Evolutionary conservation across 2,113 vertebrate genomes (phyloP).

Genomic region (Globicephala melas): DNA sequence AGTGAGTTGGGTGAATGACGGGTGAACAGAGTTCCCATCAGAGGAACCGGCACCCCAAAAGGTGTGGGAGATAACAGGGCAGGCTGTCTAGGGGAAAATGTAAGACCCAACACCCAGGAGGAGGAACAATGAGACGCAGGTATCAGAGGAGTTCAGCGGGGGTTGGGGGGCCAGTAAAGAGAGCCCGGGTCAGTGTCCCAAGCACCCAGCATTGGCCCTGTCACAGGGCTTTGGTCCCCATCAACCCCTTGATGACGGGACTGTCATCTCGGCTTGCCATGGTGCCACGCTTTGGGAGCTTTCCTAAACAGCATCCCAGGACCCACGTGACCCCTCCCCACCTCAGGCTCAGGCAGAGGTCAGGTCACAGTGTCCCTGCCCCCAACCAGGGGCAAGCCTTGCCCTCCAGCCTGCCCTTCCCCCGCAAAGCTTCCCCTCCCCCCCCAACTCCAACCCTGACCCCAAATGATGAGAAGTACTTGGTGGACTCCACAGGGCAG

Average conservation of each 20-base stretch:
- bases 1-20: background rate
- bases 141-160: background rate
- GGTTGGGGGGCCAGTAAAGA: background rate
- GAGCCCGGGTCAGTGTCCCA: background rate
- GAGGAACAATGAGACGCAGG: background rate
- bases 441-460: background rate
- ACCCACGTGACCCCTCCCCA: accelerated
- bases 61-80: background rate
- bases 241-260: accelerated
- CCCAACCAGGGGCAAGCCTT: background rate
- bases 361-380: background rate
- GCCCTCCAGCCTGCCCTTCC: too few species aligned
- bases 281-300: background rate
- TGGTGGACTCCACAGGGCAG: background rate
- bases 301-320: background rate
- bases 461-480: background rate
- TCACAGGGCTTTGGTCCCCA: background rate
- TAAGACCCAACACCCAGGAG: background rate
- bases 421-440: background rate
- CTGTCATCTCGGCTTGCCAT: background rate
- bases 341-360: background rate
- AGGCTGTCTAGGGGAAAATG: background rate
- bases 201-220: background rate
- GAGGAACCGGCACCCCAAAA: background rate
- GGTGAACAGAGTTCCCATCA: background rate